Evolutionary conservation across 2,113 vertebrate genomes (phyloP), one percentile per base, ranked within the genome.

Genomic region (Amphiprion percula): DNA sequence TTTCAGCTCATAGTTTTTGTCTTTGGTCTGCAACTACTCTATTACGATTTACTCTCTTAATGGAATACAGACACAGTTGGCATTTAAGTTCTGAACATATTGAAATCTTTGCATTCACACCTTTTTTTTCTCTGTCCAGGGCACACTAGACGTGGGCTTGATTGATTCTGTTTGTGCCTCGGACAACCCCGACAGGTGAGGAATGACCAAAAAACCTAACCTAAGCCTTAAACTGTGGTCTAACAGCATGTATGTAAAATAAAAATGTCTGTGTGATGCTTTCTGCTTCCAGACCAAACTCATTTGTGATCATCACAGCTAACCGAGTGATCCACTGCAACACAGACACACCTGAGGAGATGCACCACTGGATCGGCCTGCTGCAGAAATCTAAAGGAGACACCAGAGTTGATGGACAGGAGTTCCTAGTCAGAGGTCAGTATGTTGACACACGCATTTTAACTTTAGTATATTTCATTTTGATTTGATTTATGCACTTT

Each of bases 331-430:
- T 98, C 90, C 97, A 98, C 92, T 98, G 97, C 91, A 98, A 97
- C 90, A 95, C 96, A 0, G 97, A 97, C 90, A 96, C 94, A 1
- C 95, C 97, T 0, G 97, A 98, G 88, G 97, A 97, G 90, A 98
- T 98, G 97, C 97, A 98, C 74, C 97, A 98, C 89, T 98, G 97
- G 97, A 98, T 98, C 76, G 96, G 96, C 26, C 94, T 98, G 72
- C 93, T 98, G 84, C 97, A 98, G 92, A 97, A 97, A 78, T 96
- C 96, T 0, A 97, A 97, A 74, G 95, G 96, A 60, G 97, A 98
- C 87, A 90, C 96, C 47, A 96, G 91, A 83, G 93, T 94, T 0
- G 97, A 97, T 23, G 97, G 97, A 7, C 97, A 97, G 90, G 96
- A 98, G 78, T 97, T 98, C 83, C 83, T 97, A 49, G 96, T 98